These are phyloP conservation scores for Puntigrus tetrazona DNA, from an alignment of 2,113 vertebrate species.

Conservation along the genomic window DNA sequence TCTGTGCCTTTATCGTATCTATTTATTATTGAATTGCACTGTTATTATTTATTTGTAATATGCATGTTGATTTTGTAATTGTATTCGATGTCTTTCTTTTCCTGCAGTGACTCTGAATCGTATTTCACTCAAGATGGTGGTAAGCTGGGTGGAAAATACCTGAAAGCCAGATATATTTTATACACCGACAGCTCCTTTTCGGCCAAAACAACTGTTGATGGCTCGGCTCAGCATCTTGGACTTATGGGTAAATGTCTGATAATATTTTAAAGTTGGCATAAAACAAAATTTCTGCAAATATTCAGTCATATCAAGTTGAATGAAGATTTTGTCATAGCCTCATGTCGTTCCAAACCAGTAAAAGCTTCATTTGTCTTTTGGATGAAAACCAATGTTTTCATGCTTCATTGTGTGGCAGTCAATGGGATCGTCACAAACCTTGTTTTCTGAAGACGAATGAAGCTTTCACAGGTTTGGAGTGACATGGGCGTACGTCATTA, in stretches of 20 bases:
- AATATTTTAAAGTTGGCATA: neutral
- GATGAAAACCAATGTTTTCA: too few species aligned
- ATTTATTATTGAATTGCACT: neutral
- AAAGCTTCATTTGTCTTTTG: too few species aligned
- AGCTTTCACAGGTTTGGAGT: too few species aligned
- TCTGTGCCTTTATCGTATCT: too few species aligned
- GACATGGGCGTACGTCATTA: too few species aligned
- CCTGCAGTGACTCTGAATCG: slow-evolving; percentile 63
- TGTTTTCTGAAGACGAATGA: too few species aligned
- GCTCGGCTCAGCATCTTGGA: slow-evolving; percentile 78
- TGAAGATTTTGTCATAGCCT: too few species aligned
- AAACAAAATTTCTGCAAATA: too few species aligned
- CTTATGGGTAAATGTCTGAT: slow-evolving; percentile 81
- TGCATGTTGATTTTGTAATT: neutral
- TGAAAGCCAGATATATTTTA: slow-evolving; percentile 82
- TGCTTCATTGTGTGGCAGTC: too few species aligned
- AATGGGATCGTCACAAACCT: too few species aligned
- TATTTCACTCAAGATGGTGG: slow-evolving; percentile 81
- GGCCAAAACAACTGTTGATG: slow-evolving; percentile 60
- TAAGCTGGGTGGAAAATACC: slow-evolving; percentile 85
- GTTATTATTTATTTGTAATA: neutral
- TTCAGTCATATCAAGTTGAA: neutral
- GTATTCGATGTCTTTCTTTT: neutral
- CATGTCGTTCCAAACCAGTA: too few species aligned
- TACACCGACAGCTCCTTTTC: slow-evolving; percentile 84